Evolutionary conservation across 2,888 invertebrate genomes (phyloP), one percentile per base, ranked within the genome.

Genomic region (Suillia variegata): DNA sequence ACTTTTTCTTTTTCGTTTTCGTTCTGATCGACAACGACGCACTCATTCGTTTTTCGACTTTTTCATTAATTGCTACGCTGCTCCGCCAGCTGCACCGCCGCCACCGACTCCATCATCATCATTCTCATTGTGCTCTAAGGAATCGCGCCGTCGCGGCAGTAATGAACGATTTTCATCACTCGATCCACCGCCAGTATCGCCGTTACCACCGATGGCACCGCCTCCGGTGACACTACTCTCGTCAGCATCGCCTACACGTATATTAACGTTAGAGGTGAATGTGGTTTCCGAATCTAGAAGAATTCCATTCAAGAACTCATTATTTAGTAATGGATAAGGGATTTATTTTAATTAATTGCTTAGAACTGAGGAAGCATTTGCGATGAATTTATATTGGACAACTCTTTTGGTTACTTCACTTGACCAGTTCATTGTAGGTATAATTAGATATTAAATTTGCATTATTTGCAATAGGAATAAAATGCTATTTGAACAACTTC

Each of bases 81-180:
- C 57, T 17, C 56, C 22, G 33, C 58, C 54, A 10, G 17, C 45
- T 15, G 55, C 49, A 13, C 56, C 42, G 17, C 50, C 57, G 15
- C 49, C 53, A 47, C 24, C 62, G 22, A 15, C 18, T 4, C 15
- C 49, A 17, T 58, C 61, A 15, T 57, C 69, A n/a, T 62, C 62
- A 15, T 59, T 58, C 56, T 55, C 63, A 13, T 54, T 61, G 21
- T 62, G 58, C 56, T 75, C 74, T 63, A 69, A 69, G 38, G 75
- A 77, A 67, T 71, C 74, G 64, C 73, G 71, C 20, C 31, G 45
- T 58, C 73, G 73, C 61, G 79, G 79, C 45, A 82, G 66, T 45
- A 82, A 65, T 13, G 80, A 81, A 62, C 78, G 73, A 67, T 81
- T 81, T 69, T 82, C 82, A 61, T 82, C 82, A 52, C 80, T 82